These are phyloP conservation scores for Lophotis ruficrista DNA, from an alignment of 2,113 vertebrate species.

Conservation along the genomic window DNA sequence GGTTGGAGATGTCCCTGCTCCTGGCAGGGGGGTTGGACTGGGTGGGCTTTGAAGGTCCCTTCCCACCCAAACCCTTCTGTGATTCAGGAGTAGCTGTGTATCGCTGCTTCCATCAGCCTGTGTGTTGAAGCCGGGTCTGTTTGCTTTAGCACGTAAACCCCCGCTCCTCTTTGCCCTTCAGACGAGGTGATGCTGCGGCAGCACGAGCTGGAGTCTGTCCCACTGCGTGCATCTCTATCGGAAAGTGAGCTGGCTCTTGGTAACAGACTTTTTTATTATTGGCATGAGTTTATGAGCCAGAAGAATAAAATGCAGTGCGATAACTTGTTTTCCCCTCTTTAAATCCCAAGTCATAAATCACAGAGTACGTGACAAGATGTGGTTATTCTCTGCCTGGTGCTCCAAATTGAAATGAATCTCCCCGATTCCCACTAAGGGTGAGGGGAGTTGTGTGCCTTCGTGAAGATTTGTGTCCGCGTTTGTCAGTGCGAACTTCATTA, in stretches of 20 bases:
- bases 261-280: neutral
- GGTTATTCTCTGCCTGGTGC: neutral
- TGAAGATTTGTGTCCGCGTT: neutral
- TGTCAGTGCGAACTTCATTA: neutral
- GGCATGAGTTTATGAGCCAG: neutral
- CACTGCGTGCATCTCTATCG: accelerated
- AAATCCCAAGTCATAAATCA: neutral
- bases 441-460: neutral
- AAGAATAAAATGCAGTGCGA: neutral
- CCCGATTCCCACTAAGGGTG: neutral
- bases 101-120: neutral
- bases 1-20: too few species aligned
- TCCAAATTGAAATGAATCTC: neutral
- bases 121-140: neutral
- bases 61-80: too few species aligned
- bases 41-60: too few species aligned
- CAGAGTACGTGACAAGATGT: neutral
- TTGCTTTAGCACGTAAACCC: neutral
- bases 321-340: neutral
- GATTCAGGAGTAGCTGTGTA: neutral
- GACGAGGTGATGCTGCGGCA: neutral
- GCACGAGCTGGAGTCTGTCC: neutral
- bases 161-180: conserved; percentile 28
- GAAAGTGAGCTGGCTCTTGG: neutral
- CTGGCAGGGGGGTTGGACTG: too few species aligned